Evolutionary conservation across 2,113 vertebrate genomes (phyloP).

Genomic region (Tretioscincus oriximinensis): DNA sequence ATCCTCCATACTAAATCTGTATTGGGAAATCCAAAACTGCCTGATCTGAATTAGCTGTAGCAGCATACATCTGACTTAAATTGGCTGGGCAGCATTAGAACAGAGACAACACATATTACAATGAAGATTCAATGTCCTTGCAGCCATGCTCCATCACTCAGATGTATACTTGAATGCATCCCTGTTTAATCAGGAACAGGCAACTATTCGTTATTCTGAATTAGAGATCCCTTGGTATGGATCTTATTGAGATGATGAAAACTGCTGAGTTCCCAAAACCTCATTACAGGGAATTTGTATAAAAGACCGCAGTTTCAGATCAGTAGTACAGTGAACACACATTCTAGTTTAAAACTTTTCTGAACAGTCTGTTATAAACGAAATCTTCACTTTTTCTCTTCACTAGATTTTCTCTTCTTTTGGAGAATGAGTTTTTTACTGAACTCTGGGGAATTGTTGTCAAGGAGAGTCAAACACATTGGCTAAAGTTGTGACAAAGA

Average conservation of each 20-base stretch:
- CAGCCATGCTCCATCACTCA: not conserved
- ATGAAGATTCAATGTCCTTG: not conserved
- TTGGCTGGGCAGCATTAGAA: too few relatives aligned
- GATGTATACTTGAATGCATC: too few relatives aligned
- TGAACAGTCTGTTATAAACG: constrained; percentile 5
- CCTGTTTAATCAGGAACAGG: too few relatives aligned
- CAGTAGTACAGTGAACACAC: constrained; percentile 38
- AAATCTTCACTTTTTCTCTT: constrained; percentile 33
- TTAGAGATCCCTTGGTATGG: too few relatives aligned
- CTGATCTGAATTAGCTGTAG: too few relatives aligned
- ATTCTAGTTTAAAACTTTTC: constrained; percentile 30
- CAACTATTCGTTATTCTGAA: too few relatives aligned
- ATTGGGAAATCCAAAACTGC: too few relatives aligned
- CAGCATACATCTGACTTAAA: too few relatives aligned
- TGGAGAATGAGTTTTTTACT: constrained; percentile 8
- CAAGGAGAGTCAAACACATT: not conserved
- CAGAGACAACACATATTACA: too few relatives aligned
- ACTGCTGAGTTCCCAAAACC: not conserved
- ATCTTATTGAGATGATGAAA: too few relatives aligned
- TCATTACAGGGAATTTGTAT: too few relatives aligned
- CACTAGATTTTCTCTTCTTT: constrained; percentile 20
- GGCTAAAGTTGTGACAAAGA: constrained; percentile 4
- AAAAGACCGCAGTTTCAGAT: not conserved
- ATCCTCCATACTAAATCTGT: too few relatives aligned
- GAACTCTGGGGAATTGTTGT: not conserved